Conservation (phyloP, 2,113 vertebrate genomes). For the Passer domesticus region DNA sequence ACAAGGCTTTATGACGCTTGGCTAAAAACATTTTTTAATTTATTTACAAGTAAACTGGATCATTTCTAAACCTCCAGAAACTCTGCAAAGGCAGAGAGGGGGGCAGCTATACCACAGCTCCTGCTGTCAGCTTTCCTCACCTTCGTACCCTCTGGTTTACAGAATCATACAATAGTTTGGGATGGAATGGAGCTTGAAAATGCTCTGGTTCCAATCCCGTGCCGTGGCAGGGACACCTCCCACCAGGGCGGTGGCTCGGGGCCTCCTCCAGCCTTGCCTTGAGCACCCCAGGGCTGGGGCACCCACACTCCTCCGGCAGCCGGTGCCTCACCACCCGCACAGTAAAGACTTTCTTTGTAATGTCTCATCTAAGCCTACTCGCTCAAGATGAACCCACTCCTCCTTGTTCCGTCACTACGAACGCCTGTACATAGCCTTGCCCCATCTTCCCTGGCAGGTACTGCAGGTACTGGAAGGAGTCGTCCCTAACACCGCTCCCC, state of each 20-base stretch:
- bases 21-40: fast-evolving
- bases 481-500: fast-evolving
- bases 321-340: not conserved
- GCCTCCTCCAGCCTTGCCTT: not conserved
- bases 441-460: not conserved
- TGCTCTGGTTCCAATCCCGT: too few relatives aligned
- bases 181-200: not conserved
- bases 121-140: not conserved
- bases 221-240: not conserved
- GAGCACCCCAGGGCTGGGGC: too few relatives aligned
- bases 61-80: too few relatives aligned
- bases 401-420: not conserved
- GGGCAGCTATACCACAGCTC: fast-evolving
- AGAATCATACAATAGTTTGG: not conserved
- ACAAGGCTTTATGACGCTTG: not conserved
- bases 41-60: not conserved
- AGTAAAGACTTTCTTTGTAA: too few relatives aligned
- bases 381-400: not conserved
- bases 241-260: fast-evolving
- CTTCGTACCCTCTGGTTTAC: not conserved
- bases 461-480: not conserved
- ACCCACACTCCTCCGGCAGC: not conserved
- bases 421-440: too few relatives aligned
- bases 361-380: not conserved
- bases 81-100: too few relatives aligned